These are phyloP conservation scores for Pantherophis vulpinus DNA, from an alignment of 2,797 vertebrate genomes.

Conservation along the genomic window DNA sequence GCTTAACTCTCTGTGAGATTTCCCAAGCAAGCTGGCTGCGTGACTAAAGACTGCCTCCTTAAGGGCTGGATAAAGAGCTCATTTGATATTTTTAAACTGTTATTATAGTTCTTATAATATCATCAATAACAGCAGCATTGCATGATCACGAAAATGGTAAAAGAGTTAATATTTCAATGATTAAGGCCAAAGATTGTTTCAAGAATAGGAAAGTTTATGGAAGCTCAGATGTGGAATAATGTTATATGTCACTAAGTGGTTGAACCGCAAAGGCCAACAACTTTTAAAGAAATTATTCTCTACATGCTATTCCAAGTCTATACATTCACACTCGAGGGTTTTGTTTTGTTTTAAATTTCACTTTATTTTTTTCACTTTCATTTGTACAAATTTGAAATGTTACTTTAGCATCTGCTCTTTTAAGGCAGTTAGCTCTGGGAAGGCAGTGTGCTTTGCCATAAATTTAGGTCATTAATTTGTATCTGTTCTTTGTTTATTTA, in stretches of 20 bases:
- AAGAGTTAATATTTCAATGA: conserved; percentile 52
- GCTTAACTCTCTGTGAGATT: conserved; percentile 33
- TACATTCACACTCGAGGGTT: conserved; percentile 47
- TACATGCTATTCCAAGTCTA: conserved; percentile 53
- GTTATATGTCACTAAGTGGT: conserved; percentile 38
- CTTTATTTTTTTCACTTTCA: neutral
- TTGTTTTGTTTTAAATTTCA: conserved; percentile 35
- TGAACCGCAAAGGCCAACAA: conserved; percentile 25
- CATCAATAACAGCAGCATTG: conserved; percentile 1
- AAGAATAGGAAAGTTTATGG: conserved; percentile 26
- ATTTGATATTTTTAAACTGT: neutral
- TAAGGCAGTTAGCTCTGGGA: conserved; percentile 85
- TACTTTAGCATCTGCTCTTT: conserved; percentile 93
- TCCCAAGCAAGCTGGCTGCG: conserved; percentile 45
- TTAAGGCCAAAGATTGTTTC: conserved; percentile 39
- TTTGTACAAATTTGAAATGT: conserved; percentile 67
- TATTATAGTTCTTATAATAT: neutral
- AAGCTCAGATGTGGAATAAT: conserved; percentile 47
- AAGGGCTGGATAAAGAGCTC: conserved; percentile 59
- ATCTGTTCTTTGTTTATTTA: conserved; percentile 99
- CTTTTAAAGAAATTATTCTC: conserved; percentile 66
- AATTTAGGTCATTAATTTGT: conserved; percentile 99
- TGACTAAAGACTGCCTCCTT: conserved; percentile 43
- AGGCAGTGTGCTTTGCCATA: conserved; percentile 84
- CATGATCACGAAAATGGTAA: conserved; percentile 49